phyloP scores from a whole-genome alignment of 2,888 invertebrate genomes.

The Corythucha ciliata region DNA sequence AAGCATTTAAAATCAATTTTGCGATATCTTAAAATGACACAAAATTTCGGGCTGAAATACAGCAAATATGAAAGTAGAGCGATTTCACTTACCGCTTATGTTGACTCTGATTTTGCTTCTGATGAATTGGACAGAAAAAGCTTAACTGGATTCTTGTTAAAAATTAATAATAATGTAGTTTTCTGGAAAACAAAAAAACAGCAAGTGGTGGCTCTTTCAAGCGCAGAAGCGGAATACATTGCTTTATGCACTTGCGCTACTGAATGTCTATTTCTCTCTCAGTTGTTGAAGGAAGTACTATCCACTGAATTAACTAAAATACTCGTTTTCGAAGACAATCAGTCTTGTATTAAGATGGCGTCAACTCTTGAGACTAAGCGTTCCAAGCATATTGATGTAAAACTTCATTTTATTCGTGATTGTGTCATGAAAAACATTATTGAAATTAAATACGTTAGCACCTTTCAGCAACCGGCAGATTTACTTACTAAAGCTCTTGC shows the following conservation, averaged over 20 bases:
- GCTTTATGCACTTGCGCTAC: constrained; percentile 10
- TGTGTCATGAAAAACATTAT: constrained; percentile 2
- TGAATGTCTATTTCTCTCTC: neutral
- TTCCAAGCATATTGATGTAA: constrained; percentile 16
- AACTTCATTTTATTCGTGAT: constrained; percentile 6
- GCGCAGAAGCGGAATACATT: constrained; percentile 13
- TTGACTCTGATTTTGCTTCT: too few species aligned
- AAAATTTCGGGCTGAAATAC: too few species aligned
- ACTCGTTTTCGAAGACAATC: constrained; percentile 11
- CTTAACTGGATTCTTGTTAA: too few species aligned
- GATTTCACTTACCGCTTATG: too few species aligned
- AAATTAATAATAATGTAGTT: too few species aligned
- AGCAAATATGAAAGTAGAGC: too few species aligned
- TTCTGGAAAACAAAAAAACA: constrained; percentile 12
- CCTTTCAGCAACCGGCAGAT: constrained; percentile 8
- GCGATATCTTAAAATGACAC: too few species aligned
- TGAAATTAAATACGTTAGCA: constrained; percentile 4
- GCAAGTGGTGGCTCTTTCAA: constrained; percentile 10
- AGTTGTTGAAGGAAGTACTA: constrained; percentile 4
- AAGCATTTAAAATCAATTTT: too few species aligned
- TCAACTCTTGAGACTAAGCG: constrained; percentile 11
- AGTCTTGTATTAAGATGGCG: constrained; percentile 14
- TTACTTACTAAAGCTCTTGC: constrained; percentile 12
- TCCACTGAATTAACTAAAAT: neutral
- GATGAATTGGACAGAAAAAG: too few species aligned